Percentiles rank a stretch among this genome's conserved stretches.
Evolutionary conservation across 2,888 invertebrate species (phyloP).

Genomic region (Phasia obesa): DNA sequence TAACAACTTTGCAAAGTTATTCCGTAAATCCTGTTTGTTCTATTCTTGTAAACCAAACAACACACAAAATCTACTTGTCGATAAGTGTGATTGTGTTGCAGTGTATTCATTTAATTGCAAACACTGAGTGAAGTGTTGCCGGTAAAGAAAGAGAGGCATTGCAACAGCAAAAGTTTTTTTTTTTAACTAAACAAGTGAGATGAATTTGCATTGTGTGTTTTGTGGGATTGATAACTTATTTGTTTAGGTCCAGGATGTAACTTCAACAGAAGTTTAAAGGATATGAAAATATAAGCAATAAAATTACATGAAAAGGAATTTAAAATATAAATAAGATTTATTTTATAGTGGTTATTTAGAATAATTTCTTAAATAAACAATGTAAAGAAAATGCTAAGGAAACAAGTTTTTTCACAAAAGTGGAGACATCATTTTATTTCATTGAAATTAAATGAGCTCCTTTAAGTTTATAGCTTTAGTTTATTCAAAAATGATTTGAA

Average conservation of each 20-base stretch:
- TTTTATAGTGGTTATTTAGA: slow-evolving; percentile 5
- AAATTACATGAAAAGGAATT: slow-evolving; percentile 10
- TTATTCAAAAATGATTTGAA: no score
- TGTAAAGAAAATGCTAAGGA: not conserved
- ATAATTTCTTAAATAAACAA: not conserved
- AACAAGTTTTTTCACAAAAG: slow-evolving; percentile 15
- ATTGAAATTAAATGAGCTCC: no score
- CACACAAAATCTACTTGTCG: slow-evolving; percentile 32
- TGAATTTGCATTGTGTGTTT: slow-evolving; percentile 62
- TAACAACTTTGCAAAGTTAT: slow-evolving; percentile 22
- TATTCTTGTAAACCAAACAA: slow-evolving; percentile 50
- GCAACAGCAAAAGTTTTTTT: slow-evolving; percentile 43
- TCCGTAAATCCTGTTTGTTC: slow-evolving; percentile 47
- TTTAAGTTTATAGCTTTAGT: no score
- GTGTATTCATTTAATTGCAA: slow-evolving; percentile 26
- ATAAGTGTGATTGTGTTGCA: slow-evolving; percentile 52
- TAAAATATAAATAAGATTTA: slow-evolving; percentile 49
- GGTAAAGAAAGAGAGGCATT: not conserved
- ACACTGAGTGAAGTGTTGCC: not conserved
- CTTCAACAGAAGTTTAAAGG: slow-evolving; percentile 34
- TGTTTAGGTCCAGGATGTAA: slow-evolving; percentile 60
- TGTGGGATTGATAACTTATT: slow-evolving; percentile 68
- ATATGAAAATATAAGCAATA: slow-evolving; percentile 38
- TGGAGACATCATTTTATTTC: no score
- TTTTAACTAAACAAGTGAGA: slow-evolving; percentile 55